Evolutionary conservation across 2,797 vertebrate genomes (phyloP).

Genomic region (Brachyrhaphis roseni): DNA sequence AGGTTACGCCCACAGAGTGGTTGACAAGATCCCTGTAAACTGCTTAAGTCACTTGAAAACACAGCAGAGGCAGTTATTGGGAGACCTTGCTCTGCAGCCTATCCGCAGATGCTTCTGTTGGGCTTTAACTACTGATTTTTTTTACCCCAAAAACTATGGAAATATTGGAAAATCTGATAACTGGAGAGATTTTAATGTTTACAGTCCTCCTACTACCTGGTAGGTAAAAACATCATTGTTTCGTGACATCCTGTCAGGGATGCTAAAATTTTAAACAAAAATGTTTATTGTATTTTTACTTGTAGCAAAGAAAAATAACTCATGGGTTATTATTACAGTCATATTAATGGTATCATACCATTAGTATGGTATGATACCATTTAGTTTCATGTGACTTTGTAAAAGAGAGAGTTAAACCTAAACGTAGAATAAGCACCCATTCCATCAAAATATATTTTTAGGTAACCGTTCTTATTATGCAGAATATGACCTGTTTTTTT

Average conservation of each 20-base stretch:
- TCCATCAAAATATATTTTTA: not conserved
- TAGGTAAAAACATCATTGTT: not conserved
- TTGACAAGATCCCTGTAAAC: not conserved
- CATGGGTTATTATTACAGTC: not conserved
- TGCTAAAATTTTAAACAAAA: not conserved
- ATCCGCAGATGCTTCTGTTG: not conserved
- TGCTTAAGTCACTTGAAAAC: not conserved
- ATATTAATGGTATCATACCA: not conserved
- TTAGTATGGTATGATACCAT: too few species aligned
- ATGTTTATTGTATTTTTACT: not conserved
- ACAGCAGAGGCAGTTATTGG: not conserved
- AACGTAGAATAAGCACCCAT: not conserved
- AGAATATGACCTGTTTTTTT: not conserved
- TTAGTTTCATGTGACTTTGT: not conserved
- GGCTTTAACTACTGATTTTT: not conserved
- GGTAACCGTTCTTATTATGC: not conserved
- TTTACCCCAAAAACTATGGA: not conserved
- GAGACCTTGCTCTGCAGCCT: not conserved
- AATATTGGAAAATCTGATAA: not conserved
- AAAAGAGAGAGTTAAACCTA: not conserved
- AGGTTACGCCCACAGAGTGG: not conserved
- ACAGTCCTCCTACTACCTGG: not conserved
- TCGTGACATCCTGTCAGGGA: not conserved
- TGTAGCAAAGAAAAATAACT: not conserved
- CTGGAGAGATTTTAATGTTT: not conserved